A percentile compares a stretch with the other conserved stretches of the same genome.
These are phyloP conservation scores for Apamea sordens DNA, from an alignment of 2,888 invertebrate genomes.

Conservation along the genomic window DNA sequence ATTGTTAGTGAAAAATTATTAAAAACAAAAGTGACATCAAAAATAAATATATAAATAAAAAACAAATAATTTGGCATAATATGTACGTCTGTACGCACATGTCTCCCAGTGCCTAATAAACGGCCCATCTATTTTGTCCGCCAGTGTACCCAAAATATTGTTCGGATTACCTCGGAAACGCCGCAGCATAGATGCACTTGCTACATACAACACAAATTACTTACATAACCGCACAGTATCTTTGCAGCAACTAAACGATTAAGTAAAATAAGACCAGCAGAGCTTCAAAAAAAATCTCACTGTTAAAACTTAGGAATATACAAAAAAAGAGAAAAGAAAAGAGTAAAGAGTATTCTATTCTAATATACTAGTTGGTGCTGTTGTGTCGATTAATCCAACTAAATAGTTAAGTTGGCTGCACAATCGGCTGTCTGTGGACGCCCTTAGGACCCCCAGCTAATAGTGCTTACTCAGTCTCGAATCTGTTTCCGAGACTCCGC, in stretches of 20 bases:
- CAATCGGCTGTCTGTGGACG: background rate
- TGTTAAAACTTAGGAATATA: background rate
- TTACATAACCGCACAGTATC: background rate
- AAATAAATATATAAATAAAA: no score
- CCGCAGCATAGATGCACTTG: no score
- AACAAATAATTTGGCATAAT: no score
- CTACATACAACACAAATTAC: background rate
- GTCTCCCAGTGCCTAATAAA: no score
- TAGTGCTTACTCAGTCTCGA: conserved; percentile 38
- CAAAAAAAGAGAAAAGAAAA: no score
- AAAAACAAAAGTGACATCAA: no score
- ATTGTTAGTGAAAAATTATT: no score
- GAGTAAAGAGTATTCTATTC: no score
- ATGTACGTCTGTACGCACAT: no score
- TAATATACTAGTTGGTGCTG: background rate
- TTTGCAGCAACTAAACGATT: background rate
- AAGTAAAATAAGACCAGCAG: background rate
- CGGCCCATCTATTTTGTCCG: no score
- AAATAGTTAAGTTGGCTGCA: background rate
- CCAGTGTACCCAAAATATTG: no score
- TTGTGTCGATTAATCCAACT: background rate
- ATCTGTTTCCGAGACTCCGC: conserved; percentile 24
- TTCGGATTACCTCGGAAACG: no score
- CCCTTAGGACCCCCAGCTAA: conserved; percentile 2
- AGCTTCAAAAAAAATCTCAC: background rate